Evolutionary conservation across 2,797 vertebrate species (phyloP), one percentile per base, ranked within the genome.

Genomic region (Aulostomus chinensis): DNA sequence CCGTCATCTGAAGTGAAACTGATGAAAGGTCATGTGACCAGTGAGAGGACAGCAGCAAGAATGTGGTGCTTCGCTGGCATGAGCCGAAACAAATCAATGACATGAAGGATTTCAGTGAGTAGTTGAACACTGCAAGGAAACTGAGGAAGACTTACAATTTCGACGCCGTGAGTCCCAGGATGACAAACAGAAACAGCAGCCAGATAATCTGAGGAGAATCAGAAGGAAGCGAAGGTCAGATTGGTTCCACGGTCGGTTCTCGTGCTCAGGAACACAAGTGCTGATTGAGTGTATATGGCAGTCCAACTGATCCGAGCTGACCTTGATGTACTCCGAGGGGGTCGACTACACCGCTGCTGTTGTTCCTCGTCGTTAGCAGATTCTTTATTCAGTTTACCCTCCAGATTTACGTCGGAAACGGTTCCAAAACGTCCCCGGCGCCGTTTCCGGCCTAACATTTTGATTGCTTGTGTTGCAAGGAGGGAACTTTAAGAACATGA

Each of bases 101-200:
- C 14, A 41, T 34, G 0, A 13, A 25, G 33, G 5, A 43, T 50
- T 45, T 40, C 5, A 40, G 25, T 7, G 7, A 28, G 10, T 12
- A 28, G 16, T 15, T 11, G 21, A n/a, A n/a, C n/a, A n/a, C 39
- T 41, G 14, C 26, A 41, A 10, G 11, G 24, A 28, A 41, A 41
- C 39, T 11, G 25, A 17, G 11, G 6, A n/a, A 11, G 49, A 94
- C 97, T 96, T 82, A 99, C 97, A 98, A 98, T 33, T 97, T 95
- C 2, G 93, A 96, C 0, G 97, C 96, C 0, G 93, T 86, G 57
- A 97, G 90, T 11, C 92, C 93, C 0, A 98, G 94, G 57, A 95
- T 77, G 45, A 95, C 11, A 43, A 98, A 99, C 50, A 99, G 83
- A 76, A 93, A 90, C 2, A 96, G 33, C 9, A 99, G 89, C 97